Evolutionary conservation across 2,113 vertebrate genomes (phyloP).

Genomic region (cattle (Bos taurus)): DNA sequence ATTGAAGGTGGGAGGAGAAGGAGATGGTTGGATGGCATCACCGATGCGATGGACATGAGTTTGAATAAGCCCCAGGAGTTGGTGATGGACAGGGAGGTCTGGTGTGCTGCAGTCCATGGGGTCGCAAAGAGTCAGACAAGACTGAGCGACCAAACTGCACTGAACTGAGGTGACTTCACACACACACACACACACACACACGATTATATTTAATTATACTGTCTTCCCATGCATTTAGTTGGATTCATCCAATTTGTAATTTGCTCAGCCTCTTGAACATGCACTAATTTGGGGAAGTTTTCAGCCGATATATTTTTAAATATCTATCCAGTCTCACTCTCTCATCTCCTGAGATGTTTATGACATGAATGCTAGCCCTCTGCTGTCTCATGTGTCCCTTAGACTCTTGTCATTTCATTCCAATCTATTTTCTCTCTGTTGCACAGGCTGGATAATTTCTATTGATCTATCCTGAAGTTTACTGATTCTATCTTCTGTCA

Average conservation of each 20-base stretch:
- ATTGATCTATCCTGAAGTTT: neutral
- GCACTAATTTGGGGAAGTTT: neutral
- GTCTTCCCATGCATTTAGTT: neutral
- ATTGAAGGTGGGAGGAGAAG: neutral
- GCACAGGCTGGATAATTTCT: neutral
- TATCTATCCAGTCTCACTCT: neutral
- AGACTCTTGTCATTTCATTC: neutral
- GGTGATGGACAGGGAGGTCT: neutral
- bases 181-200: neutral
- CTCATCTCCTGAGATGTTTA: neutral
- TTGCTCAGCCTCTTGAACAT: neutral
- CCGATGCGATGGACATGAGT: neutral
- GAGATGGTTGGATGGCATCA: neutral
- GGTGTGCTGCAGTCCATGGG: neutral
- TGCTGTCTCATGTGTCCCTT: neutral
- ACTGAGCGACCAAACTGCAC: neutral
- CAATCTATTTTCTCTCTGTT: neutral
- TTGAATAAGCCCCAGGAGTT: neutral
- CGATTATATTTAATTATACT: neutral
- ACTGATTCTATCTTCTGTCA: neutral
- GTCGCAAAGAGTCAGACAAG: rapidly evolving
- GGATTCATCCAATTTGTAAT: neutral
- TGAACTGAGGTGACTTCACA: neutral
- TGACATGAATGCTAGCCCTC: neutral
- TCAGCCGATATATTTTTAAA: neutral